Conservation (phyloP, 1,140 invertebrate genomes). For the Dendroctonus ponderosae region DNA sequence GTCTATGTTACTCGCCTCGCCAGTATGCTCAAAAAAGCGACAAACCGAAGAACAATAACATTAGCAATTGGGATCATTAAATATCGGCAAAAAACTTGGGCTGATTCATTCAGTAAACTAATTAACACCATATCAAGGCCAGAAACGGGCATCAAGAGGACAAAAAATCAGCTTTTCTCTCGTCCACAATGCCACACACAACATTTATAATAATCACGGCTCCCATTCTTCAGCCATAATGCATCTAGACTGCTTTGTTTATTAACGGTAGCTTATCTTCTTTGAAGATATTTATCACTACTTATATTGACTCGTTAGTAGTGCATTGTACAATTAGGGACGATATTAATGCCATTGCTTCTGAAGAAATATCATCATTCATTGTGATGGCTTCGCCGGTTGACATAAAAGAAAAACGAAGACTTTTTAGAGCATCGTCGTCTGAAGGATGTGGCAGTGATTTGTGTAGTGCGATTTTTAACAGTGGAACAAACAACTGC, state of each 20-base stretch:
- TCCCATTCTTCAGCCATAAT: constrained; percentile 26
- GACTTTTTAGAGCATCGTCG: constrained; percentile 5
- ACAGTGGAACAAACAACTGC: no score
- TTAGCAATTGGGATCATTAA: no score
- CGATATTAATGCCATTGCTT: constrained; percentile 23
- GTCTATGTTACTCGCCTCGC: no score
- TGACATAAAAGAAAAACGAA: constrained; percentile 7
- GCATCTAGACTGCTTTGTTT: constrained; percentile 32
- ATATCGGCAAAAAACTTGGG: no score
- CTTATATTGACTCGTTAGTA: constrained; percentile 30
- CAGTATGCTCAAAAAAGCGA: no score
- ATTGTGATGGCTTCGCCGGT: constrained; percentile 8
- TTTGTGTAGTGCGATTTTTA: neutral
- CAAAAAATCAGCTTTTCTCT: no score
- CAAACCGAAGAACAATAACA: no score
- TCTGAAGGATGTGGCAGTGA: neutral
- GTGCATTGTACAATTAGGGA: constrained; percentile 28
- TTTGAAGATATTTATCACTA: constrained; percentile 27
- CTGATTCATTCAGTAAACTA: no score
- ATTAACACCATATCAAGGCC: no score
- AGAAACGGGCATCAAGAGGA: no score
- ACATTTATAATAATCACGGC: constrained; percentile 31
- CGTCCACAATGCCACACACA: neutral
- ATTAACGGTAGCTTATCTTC: constrained; percentile 33
- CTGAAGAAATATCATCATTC: constrained; percentile 15